Evolutionary conservation across 2,113 vertebrate genomes (phyloP), one percentile per base, ranked within the genome.

Genomic region (Catagonus wagneri): DNA sequence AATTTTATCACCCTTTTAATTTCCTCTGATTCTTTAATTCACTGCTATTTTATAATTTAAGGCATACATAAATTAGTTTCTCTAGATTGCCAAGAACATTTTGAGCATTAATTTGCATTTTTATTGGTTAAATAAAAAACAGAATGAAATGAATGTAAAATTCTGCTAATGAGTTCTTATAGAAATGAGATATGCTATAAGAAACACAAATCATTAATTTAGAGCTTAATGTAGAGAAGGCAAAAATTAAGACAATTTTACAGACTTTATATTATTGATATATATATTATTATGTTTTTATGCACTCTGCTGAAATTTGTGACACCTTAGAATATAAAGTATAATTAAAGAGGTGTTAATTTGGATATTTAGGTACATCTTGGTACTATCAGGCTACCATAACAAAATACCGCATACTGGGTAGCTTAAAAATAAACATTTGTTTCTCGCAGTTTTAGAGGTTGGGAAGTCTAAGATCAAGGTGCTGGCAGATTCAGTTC

Each of bases 21-120:
- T 95, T 13, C 15, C 93, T 96, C 85, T 84, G 83, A 74, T 44
- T 23, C 63, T 97, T 80, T 84, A 93, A 83, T 95, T 96, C 10
- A 65, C 52, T 87, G 63, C 2, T 87, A 27, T 74, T 98, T 98
- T 94, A 66, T 90, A 34, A 54, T 56, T 92, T 97, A 75, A 76
- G 72, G 50, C 52, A 66, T 36, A 44, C 14, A 56, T 76, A 63
- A 95, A 90, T 86, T 79, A 84, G 39, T 80, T 68, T 94, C 76
- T 83, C 11, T 75, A 39, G 7, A 60, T 78, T 89, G 52, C 83
- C 93, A 95, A 95, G 81, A 83, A 65, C 66, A 90, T 32, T 60
- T 90, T 91, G 56, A 71, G 69, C 34, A 25, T 50, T 91, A 81
- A 83, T 92, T 95, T 96, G 20, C 27, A 69, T 92, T 96, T 96